Base-by-base conservation (phyloP, 2,797 vertebrate species). In the Eupleurogrammus muticus region DNA sequence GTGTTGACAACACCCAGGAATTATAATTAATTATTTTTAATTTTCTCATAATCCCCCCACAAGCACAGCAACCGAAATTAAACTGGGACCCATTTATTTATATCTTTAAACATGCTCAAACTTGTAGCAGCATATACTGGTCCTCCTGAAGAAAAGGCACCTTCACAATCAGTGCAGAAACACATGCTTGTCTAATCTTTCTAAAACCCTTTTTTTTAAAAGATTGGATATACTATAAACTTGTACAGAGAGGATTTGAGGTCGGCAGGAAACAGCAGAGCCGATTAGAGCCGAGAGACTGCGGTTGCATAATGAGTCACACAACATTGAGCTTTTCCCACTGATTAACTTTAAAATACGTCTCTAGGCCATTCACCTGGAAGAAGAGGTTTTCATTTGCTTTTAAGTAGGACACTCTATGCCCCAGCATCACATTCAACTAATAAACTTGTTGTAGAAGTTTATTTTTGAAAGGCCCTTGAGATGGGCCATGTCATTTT, bases 321-420 rank as follows among this genome's bases (percentile, higher is more conserved):
- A 51, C 36, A 51, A 23, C 58, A 70, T 21, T 67, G 56, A 71
- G 38, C 51, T 46, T 68, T 38, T 64, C 44, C 35, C 51, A 16
- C 38, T 19, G n/a, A 71, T 82, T 73, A 52, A 54, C 58, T 77
- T 44, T 48, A 36, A 67, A 75, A 64, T 32, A 59, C 34, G 62
- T 28, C 51, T 61, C 54, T 54, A 36, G 59, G 35, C 32, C 36
- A 9, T 67, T 72, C 69, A 51, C 38, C 62, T 54, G 51, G 48
- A 20, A 32, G 46, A 57, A 28, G 13, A 67, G 48, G n/a, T 5
- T 47, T 60, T 61, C 14, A 56, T 47, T 24, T 64, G 5, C 20
- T 60, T 65, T 24, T 47, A 38, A n/a, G 38, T 42, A 12, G 20
- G 5, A 44, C 12, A 54, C 46, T 34, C 46, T 0, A 2, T 28